phyloP scores from a whole-genome alignment of 2,113 vertebrate species.

The Mirza zaza region DNA sequence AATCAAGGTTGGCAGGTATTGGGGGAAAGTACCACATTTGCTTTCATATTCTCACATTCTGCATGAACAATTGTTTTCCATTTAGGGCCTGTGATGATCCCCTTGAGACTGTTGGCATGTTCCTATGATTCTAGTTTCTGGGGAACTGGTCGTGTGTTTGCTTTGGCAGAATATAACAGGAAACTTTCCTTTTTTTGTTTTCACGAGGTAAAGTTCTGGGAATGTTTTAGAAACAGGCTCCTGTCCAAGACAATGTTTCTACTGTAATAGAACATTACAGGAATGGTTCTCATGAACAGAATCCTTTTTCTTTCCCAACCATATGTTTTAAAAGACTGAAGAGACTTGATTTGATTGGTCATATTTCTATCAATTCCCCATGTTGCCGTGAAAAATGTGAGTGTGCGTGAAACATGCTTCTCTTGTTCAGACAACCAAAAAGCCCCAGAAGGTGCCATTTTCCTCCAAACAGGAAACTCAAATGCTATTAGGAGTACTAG shows the following conservation, averaged over 20 bases:
- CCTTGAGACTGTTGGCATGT: slow-evolving; percentile 69
- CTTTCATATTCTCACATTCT: slow-evolving; percentile 79
- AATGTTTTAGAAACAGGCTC: slow-evolving; percentile 66
- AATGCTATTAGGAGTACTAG: neutral
- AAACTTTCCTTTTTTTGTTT: slow-evolving; percentile 50
- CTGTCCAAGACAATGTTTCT: slow-evolving; percentile 66
- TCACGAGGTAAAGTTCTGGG: slow-evolving; percentile 73
- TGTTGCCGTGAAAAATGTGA: slow-evolving; percentile 41
- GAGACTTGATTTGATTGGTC: slow-evolving; percentile 10
- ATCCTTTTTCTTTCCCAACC: slow-evolving; percentile 19
- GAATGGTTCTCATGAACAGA: slow-evolving; percentile 5
- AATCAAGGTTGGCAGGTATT: slow-evolving; percentile 49
- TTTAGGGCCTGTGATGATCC: slow-evolving; percentile 71
- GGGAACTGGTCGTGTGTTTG: slow-evolving; percentile 55
- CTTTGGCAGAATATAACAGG: slow-evolving; percentile 69
- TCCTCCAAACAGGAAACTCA: slow-evolving; percentile 15
- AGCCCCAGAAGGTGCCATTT: neutral
- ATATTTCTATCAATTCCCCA: slow-evolving; percentile 24
- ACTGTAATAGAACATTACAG: neutral
- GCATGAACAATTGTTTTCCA: slow-evolving; percentile 68
- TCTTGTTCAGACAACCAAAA: neutral
- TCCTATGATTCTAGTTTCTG: slow-evolving; percentile 78
- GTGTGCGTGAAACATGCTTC: neutral
- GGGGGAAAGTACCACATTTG: slow-evolving; percentile 70
- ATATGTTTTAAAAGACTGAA: neutral